These are phyloP conservation scores for Cenopis cana DNA, from an alignment of 2,888 invertebrate species.

Conservation along the genomic window DNA sequence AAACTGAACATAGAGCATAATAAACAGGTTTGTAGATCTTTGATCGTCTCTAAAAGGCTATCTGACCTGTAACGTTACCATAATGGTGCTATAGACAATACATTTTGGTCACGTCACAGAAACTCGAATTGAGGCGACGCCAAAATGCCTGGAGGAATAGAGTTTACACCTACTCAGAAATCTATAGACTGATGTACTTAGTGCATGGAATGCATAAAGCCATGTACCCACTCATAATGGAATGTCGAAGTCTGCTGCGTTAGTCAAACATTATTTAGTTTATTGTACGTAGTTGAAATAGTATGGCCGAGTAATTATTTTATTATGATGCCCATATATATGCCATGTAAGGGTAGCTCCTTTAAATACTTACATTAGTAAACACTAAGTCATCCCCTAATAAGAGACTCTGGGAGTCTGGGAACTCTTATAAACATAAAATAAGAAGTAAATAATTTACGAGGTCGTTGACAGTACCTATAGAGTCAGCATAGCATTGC, in stretches of 20 bases:
- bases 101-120: slow-evolving; percentile 32
- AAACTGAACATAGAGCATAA: background rate
- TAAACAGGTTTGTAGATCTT: background rate
- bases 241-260: background rate
- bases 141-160: slow-evolving; percentile 31
- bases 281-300: background rate
- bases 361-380: background rate
- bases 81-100: slow-evolving; percentile 29
- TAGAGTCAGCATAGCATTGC: slow-evolving; percentile 13
- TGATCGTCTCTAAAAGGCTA: slow-evolving; percentile 5
- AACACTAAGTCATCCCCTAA: background rate
- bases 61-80: slow-evolving; percentile 15
- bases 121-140: slow-evolving; percentile 29
- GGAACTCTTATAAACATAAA: no score
- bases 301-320: background rate
- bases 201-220: background rate
- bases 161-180: slow-evolving; percentile 15
- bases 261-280: background rate
- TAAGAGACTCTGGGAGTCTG: no score
- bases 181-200: slow-evolving; percentile 12
- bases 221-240: background rate
- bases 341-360: background rate
- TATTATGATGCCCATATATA: background rate
- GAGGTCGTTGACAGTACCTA: slow-evolving; percentile 2
- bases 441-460: background rate